Evolutionary conservation across 2,888 invertebrate genomes (phyloP), one percentile per base, ranked within the genome.

Genomic region (Drosophila mimica): DNA sequence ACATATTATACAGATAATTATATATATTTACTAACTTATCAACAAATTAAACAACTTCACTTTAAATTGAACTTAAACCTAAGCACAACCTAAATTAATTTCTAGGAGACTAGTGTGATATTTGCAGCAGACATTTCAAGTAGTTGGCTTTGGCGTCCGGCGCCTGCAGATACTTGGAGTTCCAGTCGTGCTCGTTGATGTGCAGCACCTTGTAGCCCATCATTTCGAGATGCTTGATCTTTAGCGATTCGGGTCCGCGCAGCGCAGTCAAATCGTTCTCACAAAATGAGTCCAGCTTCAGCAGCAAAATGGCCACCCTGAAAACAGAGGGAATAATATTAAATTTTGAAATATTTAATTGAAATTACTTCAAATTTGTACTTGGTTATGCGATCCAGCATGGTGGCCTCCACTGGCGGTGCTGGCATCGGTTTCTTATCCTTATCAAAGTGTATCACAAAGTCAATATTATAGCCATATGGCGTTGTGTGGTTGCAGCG

Each of bases 221-320:
- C 80, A 95, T 95, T 92, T 95, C 95, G 61, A 96, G 92, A 91
- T 95, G 95, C 59, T 95, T 92, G 52, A 93, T 93, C 89, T 94
- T 94, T 60, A 95, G 76, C 40, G 94, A 94, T 48, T 94, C 92
- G 4, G 91, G 91, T 0, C 95, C 95, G 78, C 93, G 94, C 52
- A 95, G 81, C 9, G 92, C 93, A 15, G 92, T 92, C 54, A 94
- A 89, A 63, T 93, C 93, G n/a, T 95, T 94, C 59, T 92, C 91
- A 60, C 92, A 92, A 81, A 93, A 94, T 2, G 94, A 93, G 57
- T 93, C 92, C 3, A 93, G 86, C 33, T 90, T 91, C 0, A 94
- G 89, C 51, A 95, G 79, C 30, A 95, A 78, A 52, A 91, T 91
- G 8, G 91, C 92, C 28, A 91, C 90, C 56, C 91, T 92, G 28